phyloP scores from a whole-genome alignment of 2,888 invertebrate genomes.

The Ochropleura leucogaster region DNA sequence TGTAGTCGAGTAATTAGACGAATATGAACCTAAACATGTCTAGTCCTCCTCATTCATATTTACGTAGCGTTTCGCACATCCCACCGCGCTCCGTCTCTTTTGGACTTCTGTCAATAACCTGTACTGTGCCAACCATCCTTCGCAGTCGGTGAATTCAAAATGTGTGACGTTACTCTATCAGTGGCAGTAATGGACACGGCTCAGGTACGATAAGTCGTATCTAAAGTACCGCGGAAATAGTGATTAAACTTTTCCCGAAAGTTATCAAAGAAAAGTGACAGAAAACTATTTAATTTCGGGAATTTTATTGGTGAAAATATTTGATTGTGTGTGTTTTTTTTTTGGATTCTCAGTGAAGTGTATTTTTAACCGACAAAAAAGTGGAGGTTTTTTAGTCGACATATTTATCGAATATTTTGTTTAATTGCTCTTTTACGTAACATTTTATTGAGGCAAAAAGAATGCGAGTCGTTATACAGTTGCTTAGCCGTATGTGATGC shows the following conservation, averaged over 20 bases:
- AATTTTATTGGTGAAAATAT: constrained; percentile 22
- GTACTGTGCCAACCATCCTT: constrained; percentile 45
- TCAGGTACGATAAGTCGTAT: constrained; percentile 67
- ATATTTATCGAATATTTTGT: not conserved
- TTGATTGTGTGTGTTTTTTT: not conserved
- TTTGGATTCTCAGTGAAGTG: constrained; percentile 4
- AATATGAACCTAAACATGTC: not conserved
- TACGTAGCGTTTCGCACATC: constrained; percentile 18
- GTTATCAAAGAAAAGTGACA: constrained; percentile 19
- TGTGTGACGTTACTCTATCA: constrained; percentile 53
- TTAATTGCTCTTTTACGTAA: constrained; percentile 10
- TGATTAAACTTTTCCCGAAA: constrained; percentile 15
- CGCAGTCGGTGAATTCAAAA: constrained; percentile 56
- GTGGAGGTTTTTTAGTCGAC: not conserved
- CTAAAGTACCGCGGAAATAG: constrained; percentile 8
- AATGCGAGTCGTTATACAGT: not conserved
- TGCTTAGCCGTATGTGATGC: constrained; percentile 7
- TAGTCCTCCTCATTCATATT: constrained; percentile 32
- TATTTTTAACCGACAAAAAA: not conserved
- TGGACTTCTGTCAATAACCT: constrained; percentile 53
- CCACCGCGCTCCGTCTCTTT: constrained; percentile 3
- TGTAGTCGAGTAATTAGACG: not conserved
- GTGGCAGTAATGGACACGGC: constrained; percentile 65
- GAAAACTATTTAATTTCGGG: not conserved
- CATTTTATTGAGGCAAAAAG: not conserved